Percentiles rank a stretch among this genome's conserved stretches.
phyloP scores from a whole-genome alignment of 2,113 vertebrate genomes.

The Cyanistes caeruleus region DNA sequence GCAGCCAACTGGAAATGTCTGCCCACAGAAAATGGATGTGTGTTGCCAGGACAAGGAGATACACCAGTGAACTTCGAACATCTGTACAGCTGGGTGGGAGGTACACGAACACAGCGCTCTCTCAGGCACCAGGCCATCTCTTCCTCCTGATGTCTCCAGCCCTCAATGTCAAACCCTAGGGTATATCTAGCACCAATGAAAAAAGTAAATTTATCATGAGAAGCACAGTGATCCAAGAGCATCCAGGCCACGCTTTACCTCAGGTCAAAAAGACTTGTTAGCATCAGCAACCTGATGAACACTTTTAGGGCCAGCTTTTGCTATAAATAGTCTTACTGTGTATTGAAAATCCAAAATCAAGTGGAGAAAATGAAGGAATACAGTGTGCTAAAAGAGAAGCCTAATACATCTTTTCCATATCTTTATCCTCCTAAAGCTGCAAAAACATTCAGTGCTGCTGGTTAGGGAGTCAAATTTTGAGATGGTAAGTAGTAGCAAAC shows the following conservation, averaged over 20 bases:
- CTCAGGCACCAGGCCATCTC: neutral
- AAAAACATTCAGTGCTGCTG: neutral
- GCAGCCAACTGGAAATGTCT: neutral
- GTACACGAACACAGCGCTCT: neutral
- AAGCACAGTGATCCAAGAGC: neutral
- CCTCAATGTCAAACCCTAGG: neutral
- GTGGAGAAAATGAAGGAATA: accelerated
- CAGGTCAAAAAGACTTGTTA: neutral
- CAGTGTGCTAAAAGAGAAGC: neutral
- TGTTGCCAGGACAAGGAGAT: neutral
- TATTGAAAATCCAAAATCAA: neutral
- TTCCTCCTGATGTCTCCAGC: neutral
- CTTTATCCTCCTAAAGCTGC: neutral
- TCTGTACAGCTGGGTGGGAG: neutral
- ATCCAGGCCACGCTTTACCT: neutral
- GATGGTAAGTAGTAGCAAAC: neutral
- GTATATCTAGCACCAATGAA: neutral
- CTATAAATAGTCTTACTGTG: neutral
- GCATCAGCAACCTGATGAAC: neutral
- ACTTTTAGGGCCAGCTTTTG: neutral
- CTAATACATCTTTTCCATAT: neutral
- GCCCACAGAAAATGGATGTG: neutral
- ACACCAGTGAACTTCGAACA: neutral
- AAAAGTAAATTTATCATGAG: neutral
- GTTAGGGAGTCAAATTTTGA: neutral